A percentile compares a stretch with the other conserved stretches of the same genome.
Evolutionary conservation across 2,797 vertebrate genomes (phyloP).

Genomic region (Tenualosa ilisha): DNA sequence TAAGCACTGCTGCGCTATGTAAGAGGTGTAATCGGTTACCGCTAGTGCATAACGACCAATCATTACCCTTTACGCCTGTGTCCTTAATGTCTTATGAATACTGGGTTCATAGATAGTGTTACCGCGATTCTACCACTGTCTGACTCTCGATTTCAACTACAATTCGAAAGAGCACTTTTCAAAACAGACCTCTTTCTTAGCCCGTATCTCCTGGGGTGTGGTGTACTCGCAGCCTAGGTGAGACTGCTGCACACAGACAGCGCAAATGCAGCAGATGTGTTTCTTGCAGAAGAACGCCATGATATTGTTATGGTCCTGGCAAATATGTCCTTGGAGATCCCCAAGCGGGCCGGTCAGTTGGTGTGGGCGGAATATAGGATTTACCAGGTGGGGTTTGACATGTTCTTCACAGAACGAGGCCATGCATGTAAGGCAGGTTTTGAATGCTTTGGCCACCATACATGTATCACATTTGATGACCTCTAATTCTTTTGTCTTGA

Average conservation of each 20-base stretch:
- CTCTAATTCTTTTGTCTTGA: neutral
- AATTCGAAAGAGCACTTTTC: neutral
- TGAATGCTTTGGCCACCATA: conserved; percentile 66
- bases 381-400: conserved; percentile 84
- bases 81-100: too few relatives aligned
- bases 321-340: conserved; percentile 80
- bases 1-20: too few relatives aligned
- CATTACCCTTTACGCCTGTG: too few relatives aligned
- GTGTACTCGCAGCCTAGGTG: conserved; percentile 76
- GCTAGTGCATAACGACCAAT: too few relatives aligned
- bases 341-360: conserved; percentile 73
- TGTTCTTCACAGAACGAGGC: conserved; percentile 88
- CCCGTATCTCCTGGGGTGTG: conserved; percentile 69
- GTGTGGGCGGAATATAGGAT: conserved; percentile 80
- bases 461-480: conserved; percentile 81
- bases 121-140: too few relatives aligned
- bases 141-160: too few relatives aligned
- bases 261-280: conserved; percentile 80
- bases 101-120: too few relatives aligned
- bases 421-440: conserved; percentile 92
- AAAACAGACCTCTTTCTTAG: conserved; percentile 73
- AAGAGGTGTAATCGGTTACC: too few relatives aligned
- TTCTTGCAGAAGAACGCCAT: conserved; percentile 84
- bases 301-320: conserved; percentile 80
- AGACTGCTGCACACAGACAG: conserved; percentile 78